These are phyloP conservation scores for Arge pagana DNA, from an alignment of 2,888 invertebrate genomes.

Conservation along the genomic window DNA sequence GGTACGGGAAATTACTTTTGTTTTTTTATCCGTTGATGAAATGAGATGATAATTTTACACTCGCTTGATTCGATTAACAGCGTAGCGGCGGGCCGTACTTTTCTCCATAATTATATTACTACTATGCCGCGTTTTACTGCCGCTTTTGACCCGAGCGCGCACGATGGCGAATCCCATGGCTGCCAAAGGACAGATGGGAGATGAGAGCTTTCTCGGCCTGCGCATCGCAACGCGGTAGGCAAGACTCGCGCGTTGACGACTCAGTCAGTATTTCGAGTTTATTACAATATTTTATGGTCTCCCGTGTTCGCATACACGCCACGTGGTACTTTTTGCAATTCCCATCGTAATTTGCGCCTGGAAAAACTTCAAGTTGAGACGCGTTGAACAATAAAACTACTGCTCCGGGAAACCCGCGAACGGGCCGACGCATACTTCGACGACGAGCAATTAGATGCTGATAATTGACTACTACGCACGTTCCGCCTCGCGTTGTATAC, in stretches of 20 bases:
- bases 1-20: slow-evolving; percentile 62
- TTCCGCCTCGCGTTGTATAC: too few species aligned
- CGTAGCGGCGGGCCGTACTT: background rate
- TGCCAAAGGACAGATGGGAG: slow-evolving; percentile 19
- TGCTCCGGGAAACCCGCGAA: too few species aligned
- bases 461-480: too few species aligned
- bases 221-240: too few species aligned
- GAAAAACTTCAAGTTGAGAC: too few species aligned
- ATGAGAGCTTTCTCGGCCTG: background rate
- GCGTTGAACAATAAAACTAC: too few species aligned
- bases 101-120: slow-evolving; percentile 1
- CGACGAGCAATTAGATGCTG: too few species aligned
- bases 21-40: too few species aligned
- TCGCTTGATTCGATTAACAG: background rate
- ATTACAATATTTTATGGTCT: slow-evolving; percentile 1
- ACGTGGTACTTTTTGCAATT: background rate
- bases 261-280: slow-evolving; percentile 1
- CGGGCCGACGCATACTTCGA: too few species aligned
- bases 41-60: background rate
- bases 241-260: too few species aligned
- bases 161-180: slow-evolving; percentile 2
- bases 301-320: background rate
- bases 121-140: background rate
- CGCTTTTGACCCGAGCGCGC: background rate
- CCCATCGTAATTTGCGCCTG: too few species aligned